These are phyloP conservation scores for Phalangium opilio DNA, from an alignment of 2,888 invertebrate species.

Conservation along the genomic window DNA sequence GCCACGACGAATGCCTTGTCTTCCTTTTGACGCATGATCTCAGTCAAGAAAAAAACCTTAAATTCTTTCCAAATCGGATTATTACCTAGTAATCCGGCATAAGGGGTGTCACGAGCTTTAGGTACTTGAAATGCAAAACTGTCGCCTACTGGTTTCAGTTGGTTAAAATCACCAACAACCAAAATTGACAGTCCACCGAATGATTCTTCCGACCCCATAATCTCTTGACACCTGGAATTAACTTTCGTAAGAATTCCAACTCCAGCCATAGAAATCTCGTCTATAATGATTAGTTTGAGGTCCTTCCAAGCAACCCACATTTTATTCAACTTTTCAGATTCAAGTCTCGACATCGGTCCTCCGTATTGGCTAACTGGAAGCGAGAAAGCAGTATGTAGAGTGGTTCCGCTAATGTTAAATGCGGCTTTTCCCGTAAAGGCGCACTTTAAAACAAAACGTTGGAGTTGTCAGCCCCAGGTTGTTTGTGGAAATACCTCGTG, in stretches of 20 bases:
- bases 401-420: slow-evolving; percentile 23
- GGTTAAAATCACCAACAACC: slow-evolving; percentile 26
- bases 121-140: neutral
- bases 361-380: slow-evolving; percentile 7
- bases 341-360: no score
- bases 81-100: neutral
- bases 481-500: slow-evolving; percentile 8
- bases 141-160: slow-evolving; percentile 7
- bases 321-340: no score
- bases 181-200: slow-evolving; percentile 27
- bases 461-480: neutral
- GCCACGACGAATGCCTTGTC: slow-evolving; percentile 13
- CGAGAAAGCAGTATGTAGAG: slow-evolving; percentile 21
- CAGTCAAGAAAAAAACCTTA: slow-evolving; percentile 9
- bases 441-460: slow-evolving; percentile 8
- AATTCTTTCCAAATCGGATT: neutral
- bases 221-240: slow-evolving; percentile 25
- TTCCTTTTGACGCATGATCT: slow-evolving; percentile 18
- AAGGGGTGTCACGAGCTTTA: neutral
- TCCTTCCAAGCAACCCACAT: neutral
- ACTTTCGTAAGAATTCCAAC: slow-evolving; percentile 20
- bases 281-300: slow-evolving; percentile 22
- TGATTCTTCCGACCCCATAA: slow-evolving; percentile 20
- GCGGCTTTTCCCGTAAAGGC: slow-evolving; percentile 23
- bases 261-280: slow-evolving; percentile 15